A percentile compares a stretch with the other conserved stretches of the same genome.
These are phyloP conservation scores for Brevipalpus yothersi DNA, from an alignment of 1,140 invertebrate genomes.

Conservation along the genomic window DNA sequence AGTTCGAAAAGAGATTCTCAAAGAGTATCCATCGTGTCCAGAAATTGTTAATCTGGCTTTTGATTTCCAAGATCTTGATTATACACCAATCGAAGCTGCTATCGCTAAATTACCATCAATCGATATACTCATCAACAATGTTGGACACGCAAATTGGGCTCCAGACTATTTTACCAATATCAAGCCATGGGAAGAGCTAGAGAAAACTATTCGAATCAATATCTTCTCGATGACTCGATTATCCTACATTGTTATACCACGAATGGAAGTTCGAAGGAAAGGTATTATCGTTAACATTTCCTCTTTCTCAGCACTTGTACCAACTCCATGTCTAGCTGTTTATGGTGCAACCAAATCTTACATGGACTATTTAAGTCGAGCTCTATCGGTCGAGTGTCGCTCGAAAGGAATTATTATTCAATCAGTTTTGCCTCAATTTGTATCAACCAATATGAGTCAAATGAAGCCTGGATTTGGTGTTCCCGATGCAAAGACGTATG, in stretches of 20 bases:
- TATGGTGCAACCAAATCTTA: slow-evolving; percentile 76
- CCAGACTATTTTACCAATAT: slow-evolving; percentile 8
- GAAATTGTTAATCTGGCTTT: slow-evolving; percentile 22
- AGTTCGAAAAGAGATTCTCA: slow-evolving; percentile 41
- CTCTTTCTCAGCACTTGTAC: slow-evolving; percentile 49
- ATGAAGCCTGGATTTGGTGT: slow-evolving; percentile 49
- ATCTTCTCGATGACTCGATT: slow-evolving; percentile 25
- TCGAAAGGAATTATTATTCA: slow-evolving; percentile 44
- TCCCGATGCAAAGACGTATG: slow-evolving; percentile 48
- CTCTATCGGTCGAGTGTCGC: slow-evolving; percentile 48
- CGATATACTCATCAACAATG: slow-evolving; percentile 10
- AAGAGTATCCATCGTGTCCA: not conserved
- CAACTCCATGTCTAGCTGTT: slow-evolving; percentile 53
- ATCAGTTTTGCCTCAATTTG: slow-evolving; percentile 58
- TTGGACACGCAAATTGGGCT: slow-evolving; percentile 14
- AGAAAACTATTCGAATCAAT: slow-evolving; percentile 7
- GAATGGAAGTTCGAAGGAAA: slow-evolving; percentile 53
- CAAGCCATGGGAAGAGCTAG: not conserved
- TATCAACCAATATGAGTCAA: slow-evolving; percentile 77
- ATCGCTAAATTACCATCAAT: slow-evolving; percentile 36
- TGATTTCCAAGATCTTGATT: slow-evolving; percentile 43
- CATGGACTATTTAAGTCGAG: slow-evolving; percentile 54
- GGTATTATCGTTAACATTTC: slow-evolving; percentile 81
- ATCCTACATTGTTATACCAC: slow-evolving; percentile 56
- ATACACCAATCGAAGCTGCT: slow-evolving; percentile 55